Evolutionary conservation across 2,113 vertebrate genomes (phyloP).

Genomic region (Calyptomena viridis): DNA sequence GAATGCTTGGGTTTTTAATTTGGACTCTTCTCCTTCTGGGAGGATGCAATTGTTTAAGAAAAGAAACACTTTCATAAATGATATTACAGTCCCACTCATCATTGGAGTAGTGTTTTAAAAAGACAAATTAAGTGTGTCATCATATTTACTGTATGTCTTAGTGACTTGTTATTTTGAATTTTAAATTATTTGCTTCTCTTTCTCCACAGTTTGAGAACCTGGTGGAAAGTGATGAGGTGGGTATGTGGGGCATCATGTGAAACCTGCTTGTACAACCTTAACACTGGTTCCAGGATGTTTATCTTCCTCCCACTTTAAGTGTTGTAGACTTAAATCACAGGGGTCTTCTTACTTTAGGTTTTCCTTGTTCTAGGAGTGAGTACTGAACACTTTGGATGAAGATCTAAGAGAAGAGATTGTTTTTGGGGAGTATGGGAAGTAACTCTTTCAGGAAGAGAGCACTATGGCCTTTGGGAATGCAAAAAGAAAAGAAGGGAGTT

Average conservation of each 20-base stretch:
- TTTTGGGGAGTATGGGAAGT: background rate
- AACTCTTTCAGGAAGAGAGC: background rate
- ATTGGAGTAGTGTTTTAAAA: background rate
- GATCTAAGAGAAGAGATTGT: background rate
- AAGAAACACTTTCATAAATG: background rate
- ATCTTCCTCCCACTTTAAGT: background rate
- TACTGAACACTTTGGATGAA: background rate
- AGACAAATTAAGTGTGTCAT: background rate
- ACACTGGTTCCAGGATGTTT: background rate
- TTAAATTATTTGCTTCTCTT: background rate
- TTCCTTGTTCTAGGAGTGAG: background rate
- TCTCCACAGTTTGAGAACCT: slow-evolving; percentile 82
- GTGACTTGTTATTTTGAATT: background rate
- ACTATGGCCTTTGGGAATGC: background rate
- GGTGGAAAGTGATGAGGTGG: slow-evolving; percentile 84
- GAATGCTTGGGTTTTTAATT: background rate
- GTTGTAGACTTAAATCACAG: background rate
- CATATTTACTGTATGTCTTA: background rate
- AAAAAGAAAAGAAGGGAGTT: background rate
- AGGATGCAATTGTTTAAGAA: background rate
- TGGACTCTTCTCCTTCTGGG: background rate
- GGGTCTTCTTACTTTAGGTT: background rate
- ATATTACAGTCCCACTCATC: background rate
- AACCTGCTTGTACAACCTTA: background rate
- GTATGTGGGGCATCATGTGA: slow-evolving; percentile 7